Base-by-base conservation (phyloP, 92 coral and sea anemone genomes). In the Bergia puertoricense region DNA sequence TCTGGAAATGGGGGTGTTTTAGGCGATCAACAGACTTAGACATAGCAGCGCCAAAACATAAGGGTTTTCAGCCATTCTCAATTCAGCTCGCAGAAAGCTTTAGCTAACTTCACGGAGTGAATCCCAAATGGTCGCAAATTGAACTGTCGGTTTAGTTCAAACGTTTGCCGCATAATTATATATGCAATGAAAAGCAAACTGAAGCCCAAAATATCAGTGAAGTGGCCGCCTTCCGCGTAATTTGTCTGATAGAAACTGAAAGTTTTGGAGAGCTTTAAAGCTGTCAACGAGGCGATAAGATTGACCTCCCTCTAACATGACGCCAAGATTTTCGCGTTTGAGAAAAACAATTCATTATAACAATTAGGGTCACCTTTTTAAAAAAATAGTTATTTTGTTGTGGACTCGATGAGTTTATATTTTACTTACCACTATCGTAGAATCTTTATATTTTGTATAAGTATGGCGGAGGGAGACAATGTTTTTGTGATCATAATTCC, bases 111-210 rank as follows among this genome's bases (percentile, higher is more conserved):
- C 54, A 16, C 38, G 80, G 18, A 74, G 42, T 76, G 51, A 43
- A 16, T 51, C 80, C 54, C 80, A 89, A 91, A 91, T 88, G 88
- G 93, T 86, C 89, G 76, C 86, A 92, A 92, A 92, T 92, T 86
- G 92, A 91, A 80, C 82, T 85, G 90, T 42, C 90, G 90, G 88
- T 65, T 84, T 76, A 91, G 94, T 93, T 93, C 94, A 91, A 93
- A 95, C 80, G 96, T 85, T 48, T 88, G 92, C 98, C 96, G 91
- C 93, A 57, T 89, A 77, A 91, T 95, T 91, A 90, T 81, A 67
- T 76, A 93, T 92, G 90, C 98, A 78, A 79, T 72, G 38, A 85
- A 86, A 88, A 88, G 88, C 86, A 90, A 78, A 88, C 93, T 88
- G 79, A 86, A 82, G 90, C 79, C 85, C 81, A 83, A 93, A 91